Evolutionary conservation across 53 echinoderm and acorn worm genomes (phyloP), one percentile per base, ranked within the genome.

Genomic region (Astropecten irregularis): DNA sequence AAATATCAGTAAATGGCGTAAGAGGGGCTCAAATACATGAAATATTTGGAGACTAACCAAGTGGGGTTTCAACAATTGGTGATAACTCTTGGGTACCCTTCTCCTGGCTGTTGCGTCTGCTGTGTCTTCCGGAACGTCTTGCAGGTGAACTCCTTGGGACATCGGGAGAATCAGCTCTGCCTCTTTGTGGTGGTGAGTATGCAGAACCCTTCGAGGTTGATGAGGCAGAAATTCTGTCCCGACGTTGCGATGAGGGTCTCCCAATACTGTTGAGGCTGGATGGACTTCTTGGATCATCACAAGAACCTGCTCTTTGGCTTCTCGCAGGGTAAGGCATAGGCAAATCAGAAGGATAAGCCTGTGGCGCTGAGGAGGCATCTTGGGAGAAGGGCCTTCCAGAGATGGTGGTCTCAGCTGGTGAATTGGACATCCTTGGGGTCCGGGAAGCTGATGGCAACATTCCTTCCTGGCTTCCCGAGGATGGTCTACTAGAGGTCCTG

Each of bases 51-150:
- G 31, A 59, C 84, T 84, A 61, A 84, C 84, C 84, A 21, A 84
- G 74, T 33, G 74, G 60, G 21, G 84, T 71, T 47, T 84, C 84
- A 16, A 48, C 46, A 23, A 84, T 71, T 10, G 84, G 84, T 29
- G 84, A 48, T 40, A 84, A 62, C 20, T 84, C 84, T 14, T 52
- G 84, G 14, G 84, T 62, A 57, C 46, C 2, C 11, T 62, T 71
- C 21, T 84, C 84, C 61, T 3, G 31, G 35, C 84, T 84, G 16
- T 34, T 37, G 3, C 21, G 34, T 31, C 71, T 71, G 44, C 71
- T 84, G 49, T 63, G 32, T 22, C 65, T 62, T 63, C 81, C 81
- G 47, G 81, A 81, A 13, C 63, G 65, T 64, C 50, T 81, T 5
- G 62, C 32, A 2, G 52, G 54, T 2, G 53, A 60, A 11, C 47